Evolutionary conservation across 2,113 vertebrate genomes (phyloP).

Genomic region (Neolamprologus devosi): DNA sequence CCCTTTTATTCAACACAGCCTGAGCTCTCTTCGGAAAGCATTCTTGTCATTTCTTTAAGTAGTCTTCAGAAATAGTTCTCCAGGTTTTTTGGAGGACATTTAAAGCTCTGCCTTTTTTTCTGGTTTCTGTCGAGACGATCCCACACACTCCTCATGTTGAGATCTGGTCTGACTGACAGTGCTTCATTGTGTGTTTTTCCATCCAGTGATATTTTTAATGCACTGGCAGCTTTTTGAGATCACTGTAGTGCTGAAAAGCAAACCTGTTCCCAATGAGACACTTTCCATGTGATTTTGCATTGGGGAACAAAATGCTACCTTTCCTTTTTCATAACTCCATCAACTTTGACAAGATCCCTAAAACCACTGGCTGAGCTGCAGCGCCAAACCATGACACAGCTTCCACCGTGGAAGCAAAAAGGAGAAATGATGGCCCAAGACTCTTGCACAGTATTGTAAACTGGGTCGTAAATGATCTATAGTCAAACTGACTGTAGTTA

Average conservation of each 20-base stretch:
- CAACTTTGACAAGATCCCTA: background rate
- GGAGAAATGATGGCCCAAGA: background rate
- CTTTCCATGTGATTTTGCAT: background rate
- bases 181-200: background rate
- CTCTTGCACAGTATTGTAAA: background rate
- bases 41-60: background rate
- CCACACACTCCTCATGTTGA: background rate
- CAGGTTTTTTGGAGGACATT: background rate
- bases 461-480: background rate
- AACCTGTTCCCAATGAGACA: background rate
- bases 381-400: background rate
- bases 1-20: background rate
- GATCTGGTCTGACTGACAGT: background rate
- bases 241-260: background rate
- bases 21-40: background rate
- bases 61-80: background rate
- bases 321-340: background rate
- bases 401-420: background rate
- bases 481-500: background rate
- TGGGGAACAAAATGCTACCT: background rate
- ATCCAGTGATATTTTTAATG: background rate
- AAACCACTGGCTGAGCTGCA: background rate
- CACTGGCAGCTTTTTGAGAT: background rate
- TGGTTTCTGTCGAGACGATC: background rate
- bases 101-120: background rate